Percentiles rank a stretch among this genome's conserved stretches.
These are phyloP conservation scores for Oreochromis grahami DNA, from an alignment of 2,797 vertebrate genomes.

Conservation along the genomic window DNA sequence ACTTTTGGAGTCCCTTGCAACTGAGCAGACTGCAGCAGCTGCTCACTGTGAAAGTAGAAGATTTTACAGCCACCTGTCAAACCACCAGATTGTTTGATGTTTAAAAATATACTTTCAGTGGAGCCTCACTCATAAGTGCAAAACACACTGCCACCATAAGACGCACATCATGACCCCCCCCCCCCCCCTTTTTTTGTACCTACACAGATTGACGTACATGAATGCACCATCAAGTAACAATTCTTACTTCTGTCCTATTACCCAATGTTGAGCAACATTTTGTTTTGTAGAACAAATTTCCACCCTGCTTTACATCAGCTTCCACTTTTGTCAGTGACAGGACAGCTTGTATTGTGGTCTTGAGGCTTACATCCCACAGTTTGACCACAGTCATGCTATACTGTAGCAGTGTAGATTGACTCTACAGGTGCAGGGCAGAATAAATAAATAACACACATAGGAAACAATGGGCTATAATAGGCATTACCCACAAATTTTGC, in stretches of 20 bases:
- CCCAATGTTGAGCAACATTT: neutral
- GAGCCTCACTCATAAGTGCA: slow-evolving; percentile 45
- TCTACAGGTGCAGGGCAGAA: neutral
- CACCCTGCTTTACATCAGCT: slow-evolving; percentile 12
- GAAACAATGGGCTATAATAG: neutral
- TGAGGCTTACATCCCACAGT: neutral
- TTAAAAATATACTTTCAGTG: slow-evolving; percentile 55
- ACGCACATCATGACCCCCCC: slow-evolving; percentile 27
- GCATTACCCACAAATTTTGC: neutral
- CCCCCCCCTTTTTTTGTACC: neutral
- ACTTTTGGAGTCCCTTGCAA: neutral
- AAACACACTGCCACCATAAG: slow-evolving; percentile 56
- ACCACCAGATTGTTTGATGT: slow-evolving; percentile 42
- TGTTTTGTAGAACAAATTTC: slow-evolving; percentile 11
- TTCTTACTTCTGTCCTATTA: slow-evolving; percentile 15
- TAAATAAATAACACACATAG: neutral
- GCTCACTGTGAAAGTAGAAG: neutral
- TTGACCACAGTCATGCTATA: neutral
- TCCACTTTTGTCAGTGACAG: slow-evolving; percentile 9
- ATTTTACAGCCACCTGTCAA: slow-evolving; percentile 30
- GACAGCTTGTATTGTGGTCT: neutral
- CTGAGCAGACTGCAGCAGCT: neutral
- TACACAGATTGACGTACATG: neutral
- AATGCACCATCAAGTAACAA: neutral
- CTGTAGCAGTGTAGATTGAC: neutral